Percentiles rank a stretch among this genome's conserved stretches.
These are phyloP conservation scores for Catocala nupta DNA, from an alignment of 2,888 invertebrate species.

Conservation along the genomic window DNA sequence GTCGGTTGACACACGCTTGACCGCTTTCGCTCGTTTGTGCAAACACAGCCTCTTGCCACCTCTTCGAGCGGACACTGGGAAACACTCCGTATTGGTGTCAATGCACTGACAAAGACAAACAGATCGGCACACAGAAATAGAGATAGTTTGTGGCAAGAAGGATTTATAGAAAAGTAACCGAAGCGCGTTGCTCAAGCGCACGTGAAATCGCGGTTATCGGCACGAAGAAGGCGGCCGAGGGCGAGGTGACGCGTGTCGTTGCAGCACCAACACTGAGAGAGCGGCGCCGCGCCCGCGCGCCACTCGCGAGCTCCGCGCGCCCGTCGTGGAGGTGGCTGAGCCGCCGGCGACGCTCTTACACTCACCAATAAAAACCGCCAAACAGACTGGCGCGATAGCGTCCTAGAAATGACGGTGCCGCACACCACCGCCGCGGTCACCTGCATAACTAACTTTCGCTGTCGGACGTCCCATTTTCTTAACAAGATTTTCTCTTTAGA, in stretches of 20 bases:
- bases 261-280: slow-evolving; percentile 58
- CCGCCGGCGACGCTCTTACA: slow-evolving; percentile 43
- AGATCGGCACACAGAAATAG: slow-evolving; percentile 22
- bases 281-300: slow-evolving; percentile 38
- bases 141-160: slow-evolving; percentile 21
- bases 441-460: slow-evolving; percentile 77
- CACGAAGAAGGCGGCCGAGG: slow-evolving; percentile 8
- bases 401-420: slow-evolving; percentile 72
- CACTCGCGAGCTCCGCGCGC: slow-evolving; percentile 41
- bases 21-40: slow-evolving; percentile 79
- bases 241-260: slow-evolving; percentile 50
- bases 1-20: slow-evolving; percentile 69
- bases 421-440: slow-evolving; percentile 34
- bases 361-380: slow-evolving; percentile 55
- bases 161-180: slow-evolving; percentile 26
- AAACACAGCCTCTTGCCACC: slow-evolving; percentile 65
- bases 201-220: slow-evolving; percentile 47
- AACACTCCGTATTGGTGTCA: slow-evolving; percentile 44
- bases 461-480: slow-evolving; percentile 63
- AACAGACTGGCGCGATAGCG: slow-evolving; percentile 58
- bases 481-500: slow-evolving; percentile 55
- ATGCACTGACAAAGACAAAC: slow-evolving; percentile 43
- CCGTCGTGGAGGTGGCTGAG: slow-evolving; percentile 33
- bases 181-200: slow-evolving; percentile 54
- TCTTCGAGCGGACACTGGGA: slow-evolving; percentile 41